Evolutionary conservation across 2,113 vertebrate species (phyloP).

Genomic region (Pelecanoides urinatrix): DNA sequence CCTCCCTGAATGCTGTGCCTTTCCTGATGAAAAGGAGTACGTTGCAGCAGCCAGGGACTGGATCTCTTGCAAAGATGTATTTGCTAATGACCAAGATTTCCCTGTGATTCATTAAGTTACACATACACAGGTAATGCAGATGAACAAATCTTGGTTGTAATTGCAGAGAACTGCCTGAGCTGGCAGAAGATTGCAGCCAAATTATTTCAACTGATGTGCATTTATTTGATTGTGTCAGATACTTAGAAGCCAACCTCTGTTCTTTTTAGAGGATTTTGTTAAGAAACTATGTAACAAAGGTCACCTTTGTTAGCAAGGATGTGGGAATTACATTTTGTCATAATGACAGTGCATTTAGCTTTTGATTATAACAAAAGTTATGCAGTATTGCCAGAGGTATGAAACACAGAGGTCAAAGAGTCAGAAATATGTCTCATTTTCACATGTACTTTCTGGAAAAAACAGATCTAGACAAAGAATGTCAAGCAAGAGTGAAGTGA

Average conservation of each 20-base stretch:
- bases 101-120: background rate
- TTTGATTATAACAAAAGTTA: background rate
- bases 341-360: slow-evolving; percentile 26
- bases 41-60: background rate
- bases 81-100: background rate
- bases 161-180: background rate
- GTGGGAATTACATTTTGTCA: background rate
- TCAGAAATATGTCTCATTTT: background rate
- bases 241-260: background rate
- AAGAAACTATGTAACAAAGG: background rate
- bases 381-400: background rate
- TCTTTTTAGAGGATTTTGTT: background rate
- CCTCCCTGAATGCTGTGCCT: background rate
- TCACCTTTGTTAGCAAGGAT: slow-evolving; percentile 4
- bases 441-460: background rate
- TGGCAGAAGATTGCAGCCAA: background rate
- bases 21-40: background rate
- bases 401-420: background rate
- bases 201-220: background rate
- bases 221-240: background rate
- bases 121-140: background rate
- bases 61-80: background rate
- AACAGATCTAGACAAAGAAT: background rate
- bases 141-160: background rate
- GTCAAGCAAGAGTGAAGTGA: background rate